A percentile compares a stretch with the other conserved stretches of the same genome.
Conservation (phyloP, 1,140 invertebrate species). For the Drosophila watanabei region DNA sequence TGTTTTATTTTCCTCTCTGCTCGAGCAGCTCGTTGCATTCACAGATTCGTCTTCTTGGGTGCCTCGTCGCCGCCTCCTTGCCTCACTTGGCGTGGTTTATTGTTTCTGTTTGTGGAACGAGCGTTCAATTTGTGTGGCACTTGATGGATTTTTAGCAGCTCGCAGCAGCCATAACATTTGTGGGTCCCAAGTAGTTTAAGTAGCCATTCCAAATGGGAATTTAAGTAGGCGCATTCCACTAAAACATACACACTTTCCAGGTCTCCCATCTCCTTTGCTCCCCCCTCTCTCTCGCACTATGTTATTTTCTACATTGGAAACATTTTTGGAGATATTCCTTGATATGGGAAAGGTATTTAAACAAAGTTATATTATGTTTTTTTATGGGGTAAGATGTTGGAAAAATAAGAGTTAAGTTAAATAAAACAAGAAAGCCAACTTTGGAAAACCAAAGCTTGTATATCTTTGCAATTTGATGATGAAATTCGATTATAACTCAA, state of each 20-base stretch:
- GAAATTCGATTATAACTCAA: too few relatives aligned
- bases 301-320: background rate
- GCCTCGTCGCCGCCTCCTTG: background rate
- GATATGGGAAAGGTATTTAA: background rate
- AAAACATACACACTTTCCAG: constrained; percentile 29
- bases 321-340: background rate
- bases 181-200: constrained; percentile 71
- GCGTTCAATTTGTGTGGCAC: constrained; percentile 57
- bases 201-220: constrained; percentile 68
- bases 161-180: constrained; percentile 49
- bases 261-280: too few relatives aligned
- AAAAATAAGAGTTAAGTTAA: too few relatives aligned
- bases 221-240: constrained; percentile 66
- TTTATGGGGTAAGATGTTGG: too few relatives aligned
- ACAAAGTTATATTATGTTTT: too few relatives aligned
- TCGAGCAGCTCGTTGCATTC: constrained; percentile 3
- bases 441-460: too few relatives aligned
- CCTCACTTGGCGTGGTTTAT: constrained; percentile 21
- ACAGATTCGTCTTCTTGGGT: constrained; percentile 7
- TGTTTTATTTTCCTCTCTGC: background rate
- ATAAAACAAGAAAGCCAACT: too few relatives aligned
- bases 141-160: constrained; percentile 78
- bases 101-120: constrained; percentile 33
- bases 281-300: too few relatives aligned
- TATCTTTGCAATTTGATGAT: too few relatives aligned